Conservation (phyloP, 2,888 invertebrate genomes). For the Phoenoteleia sp. region DNA sequence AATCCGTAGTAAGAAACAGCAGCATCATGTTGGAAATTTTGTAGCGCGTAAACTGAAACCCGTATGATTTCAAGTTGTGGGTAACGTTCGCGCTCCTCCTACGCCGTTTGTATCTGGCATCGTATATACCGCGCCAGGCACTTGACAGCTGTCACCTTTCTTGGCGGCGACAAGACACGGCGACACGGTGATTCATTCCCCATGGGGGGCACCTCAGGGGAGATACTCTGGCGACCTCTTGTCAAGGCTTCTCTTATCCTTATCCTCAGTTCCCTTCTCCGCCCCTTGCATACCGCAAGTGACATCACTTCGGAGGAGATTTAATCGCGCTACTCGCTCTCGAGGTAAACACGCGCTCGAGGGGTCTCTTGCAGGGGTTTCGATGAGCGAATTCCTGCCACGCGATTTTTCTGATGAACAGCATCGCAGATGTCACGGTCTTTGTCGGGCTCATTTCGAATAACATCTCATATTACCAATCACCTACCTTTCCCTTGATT, state of each 20-base stretch:
- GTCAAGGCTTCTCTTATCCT: constrained; percentile 78
- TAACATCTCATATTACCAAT: constrained; percentile 49
- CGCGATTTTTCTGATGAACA: constrained; percentile 41
- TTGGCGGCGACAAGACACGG: constrained; percentile 83
- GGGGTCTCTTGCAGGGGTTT: constrained; percentile 41
- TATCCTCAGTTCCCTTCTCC: constrained; percentile 36
- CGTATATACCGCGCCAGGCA: constrained; percentile 56
- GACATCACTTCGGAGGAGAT: constrained; percentile 76
- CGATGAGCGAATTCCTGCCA: constrained; percentile 49
- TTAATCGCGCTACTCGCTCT: constrained; percentile 76
- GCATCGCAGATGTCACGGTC: constrained; percentile 53
- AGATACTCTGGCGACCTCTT: constrained; percentile 83
- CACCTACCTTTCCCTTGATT: constrained; percentile 12
- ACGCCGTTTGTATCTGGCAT: constrained; percentile 45
- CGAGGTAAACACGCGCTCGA: constrained; percentile 69
- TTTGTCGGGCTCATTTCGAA: constrained; percentile 40
- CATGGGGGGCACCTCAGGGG: constrained; percentile 78
- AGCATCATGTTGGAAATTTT: constrained; percentile 39
- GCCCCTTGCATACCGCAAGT: constrained; percentile 72
- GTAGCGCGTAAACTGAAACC: constrained; percentile 46
- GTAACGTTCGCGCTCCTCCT: constrained; percentile 51
- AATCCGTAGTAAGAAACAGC: constrained; percentile 16
- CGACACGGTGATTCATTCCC: constrained; percentile 84
- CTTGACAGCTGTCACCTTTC: constrained; percentile 86
- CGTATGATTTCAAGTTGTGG: constrained; percentile 27